These are phyloP conservation scores for Tiliacea citrago DNA, from an alignment of 2,888 invertebrate genomes.

Conservation along the genomic window DNA sequence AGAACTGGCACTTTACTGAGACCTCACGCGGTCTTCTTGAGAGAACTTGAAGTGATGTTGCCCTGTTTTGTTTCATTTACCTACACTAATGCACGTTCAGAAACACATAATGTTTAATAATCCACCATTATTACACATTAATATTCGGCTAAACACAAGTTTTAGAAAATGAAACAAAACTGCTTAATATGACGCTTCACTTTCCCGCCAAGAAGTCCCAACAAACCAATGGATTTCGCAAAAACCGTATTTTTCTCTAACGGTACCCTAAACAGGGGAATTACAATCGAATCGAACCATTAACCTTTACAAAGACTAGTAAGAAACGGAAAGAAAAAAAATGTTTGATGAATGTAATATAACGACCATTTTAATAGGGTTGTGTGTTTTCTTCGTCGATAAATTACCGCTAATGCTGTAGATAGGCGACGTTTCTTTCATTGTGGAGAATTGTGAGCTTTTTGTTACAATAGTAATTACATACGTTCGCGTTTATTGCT, in stretches of 20 bases:
- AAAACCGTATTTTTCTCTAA: constrained; percentile 45
- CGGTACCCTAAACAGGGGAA: constrained; percentile 67
- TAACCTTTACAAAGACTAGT: constrained; percentile 76
- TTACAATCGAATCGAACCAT: constrained; percentile 74
- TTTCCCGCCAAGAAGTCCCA: too few species aligned
- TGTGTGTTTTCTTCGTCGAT: constrained; percentile 77
- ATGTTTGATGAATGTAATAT: constrained; percentile 78
- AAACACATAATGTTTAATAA: too few species aligned
- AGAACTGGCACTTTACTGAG: too few species aligned
- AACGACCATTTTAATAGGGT: constrained; percentile 78
- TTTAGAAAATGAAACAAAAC: too few species aligned
- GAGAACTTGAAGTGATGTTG: too few species aligned
- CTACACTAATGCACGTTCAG: too few species aligned
- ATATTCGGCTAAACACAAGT: too few species aligned
- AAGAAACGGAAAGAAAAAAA: constrained; percentile 72
- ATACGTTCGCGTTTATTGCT: constrained; percentile 64
- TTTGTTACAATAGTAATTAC: constrained; percentile 69
- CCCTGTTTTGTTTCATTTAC: too few species aligned
- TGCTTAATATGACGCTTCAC: too few species aligned
- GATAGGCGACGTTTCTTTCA: constrained; percentile 72
- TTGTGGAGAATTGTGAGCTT: constrained; percentile 66
- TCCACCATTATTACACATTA: too few species aligned
- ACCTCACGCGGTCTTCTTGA: too few species aligned
- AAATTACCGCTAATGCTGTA: constrained; percentile 76
- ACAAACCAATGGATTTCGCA: constrained; percentile 16